Evolutionary conservation across 2,888 invertebrate genomes (phyloP), one percentile per base, ranked within the genome.

Genomic region (Phengaris arion): DNA sequence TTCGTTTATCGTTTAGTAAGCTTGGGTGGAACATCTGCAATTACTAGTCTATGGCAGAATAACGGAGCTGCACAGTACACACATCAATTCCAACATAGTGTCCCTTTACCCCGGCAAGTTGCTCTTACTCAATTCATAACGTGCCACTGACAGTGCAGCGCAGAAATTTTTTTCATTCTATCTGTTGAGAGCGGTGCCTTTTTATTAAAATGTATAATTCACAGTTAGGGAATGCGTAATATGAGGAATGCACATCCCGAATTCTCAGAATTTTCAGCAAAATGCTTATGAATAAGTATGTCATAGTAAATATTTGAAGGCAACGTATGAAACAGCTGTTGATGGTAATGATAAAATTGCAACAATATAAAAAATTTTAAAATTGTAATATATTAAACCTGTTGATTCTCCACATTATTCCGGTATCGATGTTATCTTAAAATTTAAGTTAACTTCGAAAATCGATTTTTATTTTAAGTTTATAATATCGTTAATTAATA

Each of bases 41-140:
- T 64, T 64, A 6, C 35, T 35, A 64, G 64, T 64, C 64, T 64
- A 22, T 45, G 35, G 12, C 9, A 64, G 13, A 2, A 64, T 35
- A 64, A 35, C 35, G 12, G 35, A 13, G 13, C 64, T 64, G 64
- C 59, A 59, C 59, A 59, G 59, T 6, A 92, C 91, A 91, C 87
- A 91, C 88, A 89, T 90, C 91, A 92, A 92, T 92, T 92, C 91
- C 85, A 80, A 84, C 84, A 82, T 82, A 81, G 82, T 82, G 85
- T 86, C 87, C 87, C 86, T 86, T 85, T 86, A 54, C 80, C 84
- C 86, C 85, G 85, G 85, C 85, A 85, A 87, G 87, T 87, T 86
- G 83, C 85, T 86, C 86, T 89, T 88, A 91, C 89, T 89, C 88
- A 88, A 91, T 91, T 91, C 89, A 89, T 90, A 90, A 89, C 78